Conservation (phyloP, 2,797 vertebrate genomes). For the Rhabdomys pumilio region DNA sequence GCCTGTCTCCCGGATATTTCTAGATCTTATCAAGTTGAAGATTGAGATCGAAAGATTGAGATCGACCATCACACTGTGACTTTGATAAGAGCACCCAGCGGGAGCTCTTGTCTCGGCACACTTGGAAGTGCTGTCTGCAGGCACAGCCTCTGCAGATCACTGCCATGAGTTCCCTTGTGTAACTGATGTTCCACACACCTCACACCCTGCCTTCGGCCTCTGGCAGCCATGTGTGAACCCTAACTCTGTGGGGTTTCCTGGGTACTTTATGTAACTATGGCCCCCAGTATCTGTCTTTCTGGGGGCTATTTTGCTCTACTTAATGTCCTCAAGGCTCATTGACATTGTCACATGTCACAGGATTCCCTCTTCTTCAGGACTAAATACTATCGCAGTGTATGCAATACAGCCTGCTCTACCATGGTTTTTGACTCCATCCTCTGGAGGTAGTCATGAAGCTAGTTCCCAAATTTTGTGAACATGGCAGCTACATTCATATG, state of each 20-base stretch:
- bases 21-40: neutral
- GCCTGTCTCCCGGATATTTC: neutral
- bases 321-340: neutral
- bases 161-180: neutral
- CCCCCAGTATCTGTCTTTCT: neutral
- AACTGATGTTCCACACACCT: neutral
- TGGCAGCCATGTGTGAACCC: neutral
- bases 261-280: neutral
- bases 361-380: neutral
- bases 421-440: rapidly evolving
- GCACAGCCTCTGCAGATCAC: neutral
- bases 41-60: neutral
- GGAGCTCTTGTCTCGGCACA: neutral
- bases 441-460: neutral
- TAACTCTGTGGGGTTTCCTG: neutral
- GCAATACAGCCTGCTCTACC: neutral
- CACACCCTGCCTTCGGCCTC: neutral
- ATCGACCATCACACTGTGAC: neutral
- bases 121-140: neutral
- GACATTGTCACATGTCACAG: neutral
- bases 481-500: neutral
- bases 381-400: neutral
- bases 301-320: neutral
- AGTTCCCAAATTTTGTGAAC: neutral
- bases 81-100: neutral